A percentile compares a stretch with the other conserved stretches of the same genome.
Evolutionary conservation across 1,140 invertebrate species (phyloP).

Genomic region (roundworm (Caenorhabditis elegans)): WBcel235 BX284606.5:2213501-2214000

Average conservation of each 20-base stretch:
- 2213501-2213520: conserved; percentile 12
- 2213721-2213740: conserved; percentile 31
- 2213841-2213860: conserved; percentile 15
- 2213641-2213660: conserved; percentile 10
- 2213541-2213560: conserved; percentile 26
- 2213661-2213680: conserved; percentile 25
- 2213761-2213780: conserved; percentile 21
- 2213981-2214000: background rate
- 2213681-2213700: conserved; percentile 18
- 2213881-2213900: background rate
- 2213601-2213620: background rate
- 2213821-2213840: conserved; percentile 11
- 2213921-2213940: background rate
- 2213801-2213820: background rate
- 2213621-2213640: background rate
- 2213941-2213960: background rate
- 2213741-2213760: conserved; percentile 31
- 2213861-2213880: conserved; percentile 30
- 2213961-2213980: background rate
- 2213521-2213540: conserved; percentile 18
- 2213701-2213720: conserved; percentile 28
- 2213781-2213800: background rate
- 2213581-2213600: conserved; percentile 19
- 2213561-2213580: conserved; percentile 12
- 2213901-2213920: background rate